Percentiles rank a stretch among this genome's conserved stretches.
phyloP scores from a whole-genome alignment of 2,797 vertebrate species.

The Phataginus tricuspis region DNA sequence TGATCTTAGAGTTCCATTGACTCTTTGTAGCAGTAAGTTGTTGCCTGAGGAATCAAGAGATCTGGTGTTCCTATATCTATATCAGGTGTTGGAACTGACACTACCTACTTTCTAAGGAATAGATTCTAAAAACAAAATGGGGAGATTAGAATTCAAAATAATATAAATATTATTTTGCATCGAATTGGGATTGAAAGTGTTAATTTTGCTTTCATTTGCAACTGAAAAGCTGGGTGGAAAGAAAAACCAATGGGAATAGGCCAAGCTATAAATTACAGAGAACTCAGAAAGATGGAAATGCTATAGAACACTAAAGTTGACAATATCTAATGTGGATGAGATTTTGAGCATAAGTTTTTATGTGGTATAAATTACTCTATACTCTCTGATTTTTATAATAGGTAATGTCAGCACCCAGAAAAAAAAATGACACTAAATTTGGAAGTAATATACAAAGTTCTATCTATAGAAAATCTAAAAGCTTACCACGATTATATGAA shows the following conservation, averaged over 20 bases:
- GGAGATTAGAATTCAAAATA: not conserved
- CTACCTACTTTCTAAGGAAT: not conserved
- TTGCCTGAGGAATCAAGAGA: not conserved
- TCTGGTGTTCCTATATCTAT: not conserved
- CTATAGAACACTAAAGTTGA: not conserved
- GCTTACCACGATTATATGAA: not conserved
- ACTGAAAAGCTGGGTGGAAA: constrained; percentile 47
- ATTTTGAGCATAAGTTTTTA: constrained; percentile 29
- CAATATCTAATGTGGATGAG: not conserved
- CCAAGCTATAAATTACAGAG: not conserved
- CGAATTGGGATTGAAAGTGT: not conserved
- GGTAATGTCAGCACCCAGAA: not conserved
- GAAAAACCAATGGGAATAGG: not conserved
- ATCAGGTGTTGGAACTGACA: not conserved
- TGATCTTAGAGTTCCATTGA: not conserved
- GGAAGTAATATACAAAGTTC: not conserved
- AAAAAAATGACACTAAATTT: constrained; percentile 44
- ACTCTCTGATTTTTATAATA: constrained; percentile 32
- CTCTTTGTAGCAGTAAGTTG: not conserved
- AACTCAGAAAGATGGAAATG: not conserved
- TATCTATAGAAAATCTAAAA: constrained; percentile 26
- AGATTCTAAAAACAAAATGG: constrained; percentile 23
- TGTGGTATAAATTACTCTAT: constrained; percentile 24
- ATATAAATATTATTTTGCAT: not conserved
- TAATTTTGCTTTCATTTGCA: constrained; percentile 38